These are phyloP conservation scores for Dolichallabes microphthalmus DNA, from an alignment of 2,113 vertebrate genomes.

Conservation along the genomic window DNA sequence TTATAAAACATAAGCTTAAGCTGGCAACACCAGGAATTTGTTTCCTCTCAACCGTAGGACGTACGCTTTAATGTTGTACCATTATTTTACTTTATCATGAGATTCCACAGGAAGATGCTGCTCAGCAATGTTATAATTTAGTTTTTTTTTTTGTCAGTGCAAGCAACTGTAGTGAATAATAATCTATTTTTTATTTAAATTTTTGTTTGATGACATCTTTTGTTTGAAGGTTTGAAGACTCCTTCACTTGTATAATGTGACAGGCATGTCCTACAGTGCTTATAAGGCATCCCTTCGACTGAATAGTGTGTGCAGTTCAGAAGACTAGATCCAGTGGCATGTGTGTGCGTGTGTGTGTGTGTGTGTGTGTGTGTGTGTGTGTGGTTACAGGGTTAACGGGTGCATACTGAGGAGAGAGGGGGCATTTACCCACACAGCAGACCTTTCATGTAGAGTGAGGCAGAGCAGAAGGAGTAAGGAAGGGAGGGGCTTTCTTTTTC, in stretches of 20 bases:
- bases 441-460: slow-evolving; percentile 12
- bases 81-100: background rate
- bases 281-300: slow-evolving; percentile 7
- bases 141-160: background rate
- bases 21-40: background rate
- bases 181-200: background rate
- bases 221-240: background rate
- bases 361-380: slow-evolving; percentile 34
- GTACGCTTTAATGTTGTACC: background rate
- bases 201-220: too few species aligned
- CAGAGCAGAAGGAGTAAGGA: slow-evolving; percentile 8
- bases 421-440: slow-evolving; percentile 32
- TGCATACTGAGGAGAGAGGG: slow-evolving; percentile 33
- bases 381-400: slow-evolving; percentile 49
- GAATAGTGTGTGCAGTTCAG: background rate
- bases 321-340: slow-evolving; percentile 7
- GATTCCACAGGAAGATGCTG: background rate
- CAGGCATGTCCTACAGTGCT: background rate
- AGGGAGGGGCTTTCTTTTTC: slow-evolving; percentile 14
- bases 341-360: background rate
- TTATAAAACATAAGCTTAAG: too few species aligned
- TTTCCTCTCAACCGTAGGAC: background rate
- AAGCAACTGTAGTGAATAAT: background rate
- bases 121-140: background rate
- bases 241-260: background rate